A percentile compares a stretch with the other conserved stretches of the same genome.
Conservation (phyloP, 2,113 vertebrate species). For the Lipophrys pholis region DNA sequence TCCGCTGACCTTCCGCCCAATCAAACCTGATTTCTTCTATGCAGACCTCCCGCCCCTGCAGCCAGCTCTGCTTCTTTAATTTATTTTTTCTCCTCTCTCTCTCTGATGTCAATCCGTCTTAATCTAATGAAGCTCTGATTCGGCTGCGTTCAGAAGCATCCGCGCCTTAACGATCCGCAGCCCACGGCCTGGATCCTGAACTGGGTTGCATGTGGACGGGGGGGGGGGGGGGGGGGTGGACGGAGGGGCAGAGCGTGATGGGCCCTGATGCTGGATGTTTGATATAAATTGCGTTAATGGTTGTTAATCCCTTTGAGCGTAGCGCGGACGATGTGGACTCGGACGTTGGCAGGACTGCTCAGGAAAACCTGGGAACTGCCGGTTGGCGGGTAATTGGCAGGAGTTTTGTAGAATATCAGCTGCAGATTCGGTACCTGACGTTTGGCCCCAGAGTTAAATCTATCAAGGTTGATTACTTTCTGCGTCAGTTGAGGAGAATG, state of each 20-base stretch:
- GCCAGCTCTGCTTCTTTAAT: conserved; percentile 34
- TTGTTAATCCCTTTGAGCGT: conserved; percentile 76
- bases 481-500: too few species aligned
- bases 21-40: conserved; percentile 64
- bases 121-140: conserved; percentile 77
- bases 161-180: conserved; percentile 66
- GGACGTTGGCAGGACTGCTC: too few species aligned
- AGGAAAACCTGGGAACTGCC: too few species aligned
- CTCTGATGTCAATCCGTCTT: conserved; percentile 67
- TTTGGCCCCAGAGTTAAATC: too few species aligned
- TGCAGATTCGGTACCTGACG: too few species aligned
- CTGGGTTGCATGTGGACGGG: conserved; percentile 67
- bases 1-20: conserved; percentile 59
- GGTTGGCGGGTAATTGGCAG: too few species aligned
- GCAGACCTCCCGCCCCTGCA: conserved; percentile 19
- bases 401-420: too few species aligned
- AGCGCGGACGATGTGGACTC: conserved; percentile 24
- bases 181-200: conserved; percentile 66
- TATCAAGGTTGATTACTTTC: too few species aligned
- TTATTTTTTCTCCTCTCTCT: conserved; percentile 30
- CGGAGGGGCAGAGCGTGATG: conserved; percentile 55
- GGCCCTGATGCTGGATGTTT: conserved; percentile 69
- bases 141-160: conserved; percentile 52
- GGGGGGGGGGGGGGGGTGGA: conserved; percentile 54
- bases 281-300: conserved; percentile 80